These are phyloP conservation scores for Pachypanchax playfairii DNA, from an alignment of 2,113 vertebrate genomes.

Conservation along the genomic window DNA sequence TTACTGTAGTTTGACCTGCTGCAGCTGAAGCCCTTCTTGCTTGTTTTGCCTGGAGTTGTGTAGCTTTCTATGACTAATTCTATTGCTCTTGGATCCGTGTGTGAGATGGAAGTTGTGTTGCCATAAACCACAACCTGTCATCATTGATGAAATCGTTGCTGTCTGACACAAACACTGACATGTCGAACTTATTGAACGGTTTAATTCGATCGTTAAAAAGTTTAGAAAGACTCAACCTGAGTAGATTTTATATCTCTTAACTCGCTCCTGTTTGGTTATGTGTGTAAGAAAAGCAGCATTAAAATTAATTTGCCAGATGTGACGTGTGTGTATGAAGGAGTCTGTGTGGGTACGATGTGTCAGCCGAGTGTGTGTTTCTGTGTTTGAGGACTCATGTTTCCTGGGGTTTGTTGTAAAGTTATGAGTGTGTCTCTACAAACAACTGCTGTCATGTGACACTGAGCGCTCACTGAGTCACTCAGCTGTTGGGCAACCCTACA, in stretches of 20 bases:
- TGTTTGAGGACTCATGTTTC: slow-evolving; percentile 49
- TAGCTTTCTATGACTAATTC: neutral
- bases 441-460: slow-evolving; percentile 63
- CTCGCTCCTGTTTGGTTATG: too few species aligned
- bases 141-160: slow-evolving; percentile 54
- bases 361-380: slow-evolving; percentile 2
- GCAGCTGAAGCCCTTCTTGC: neutral
- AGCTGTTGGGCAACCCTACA: neutral
- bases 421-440: slow-evolving; percentile 59
- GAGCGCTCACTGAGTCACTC: slow-evolving; percentile 47
- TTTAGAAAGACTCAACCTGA: too few species aligned
- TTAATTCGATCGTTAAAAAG: too few species aligned
- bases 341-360: too few species aligned
- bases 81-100: neutral
- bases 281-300: too few species aligned
- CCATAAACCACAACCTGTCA: slow-evolving; percentile 41
- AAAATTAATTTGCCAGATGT: too few species aligned
- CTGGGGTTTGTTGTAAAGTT: slow-evolving; percentile 64
- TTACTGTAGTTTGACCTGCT: slow-evolving; percentile 4
- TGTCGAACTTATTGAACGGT: slow-evolving; percentile 6
- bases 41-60: slow-evolving; percentile 4
- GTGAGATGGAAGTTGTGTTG: neutral
- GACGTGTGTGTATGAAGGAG: too few species aligned
- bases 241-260: too few species aligned
- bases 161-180: slow-evolving; percentile 10